phyloP scores from a whole-genome alignment of 2,797 vertebrate genomes.

The Carapus acus region DNA sequence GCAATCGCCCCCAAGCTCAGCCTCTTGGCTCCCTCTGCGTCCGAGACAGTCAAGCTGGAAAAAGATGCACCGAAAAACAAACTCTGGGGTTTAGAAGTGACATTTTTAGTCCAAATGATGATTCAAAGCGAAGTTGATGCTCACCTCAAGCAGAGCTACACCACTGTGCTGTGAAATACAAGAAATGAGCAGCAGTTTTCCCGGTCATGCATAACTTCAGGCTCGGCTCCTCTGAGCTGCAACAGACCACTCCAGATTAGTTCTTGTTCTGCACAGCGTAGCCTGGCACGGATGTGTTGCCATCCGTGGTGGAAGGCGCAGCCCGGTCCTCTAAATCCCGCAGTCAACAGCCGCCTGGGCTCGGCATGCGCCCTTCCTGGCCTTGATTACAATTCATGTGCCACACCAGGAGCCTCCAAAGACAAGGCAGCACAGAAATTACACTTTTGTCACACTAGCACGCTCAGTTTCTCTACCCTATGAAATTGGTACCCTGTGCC shows the following conservation, averaged over 20 bases:
- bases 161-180: conserved; percentile 1
- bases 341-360: conserved; percentile 52
- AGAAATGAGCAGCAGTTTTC: conserved; percentile 32
- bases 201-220: conserved; percentile 42
- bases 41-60: background rate
- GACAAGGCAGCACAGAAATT: conserved; percentile 40
- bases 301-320: conserved; percentile 50
- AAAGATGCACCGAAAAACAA: background rate
- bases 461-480: no score
- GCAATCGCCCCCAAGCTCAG: conserved; percentile 5
- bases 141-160: background rate
- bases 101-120: background rate
- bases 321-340: conserved; percentile 54
- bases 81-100: background rate
- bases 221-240: conserved; percentile 45
- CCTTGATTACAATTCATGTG: conserved; percentile 56
- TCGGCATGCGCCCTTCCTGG: conserved; percentile 46
- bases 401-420: conserved; percentile 41
- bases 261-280: conserved; percentile 59
- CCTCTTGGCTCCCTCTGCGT: background rate
- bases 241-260: conserved; percentile 63
- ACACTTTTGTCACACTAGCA: no score
- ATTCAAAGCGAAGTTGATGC: background rate
- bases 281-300: conserved; percentile 51
- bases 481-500: no score